Percentiles rank a stretch among this genome's conserved stretches.
Evolutionary conservation across 2,113 vertebrate species (phyloP).

Genomic region (Platysteira castanea): DNA sequence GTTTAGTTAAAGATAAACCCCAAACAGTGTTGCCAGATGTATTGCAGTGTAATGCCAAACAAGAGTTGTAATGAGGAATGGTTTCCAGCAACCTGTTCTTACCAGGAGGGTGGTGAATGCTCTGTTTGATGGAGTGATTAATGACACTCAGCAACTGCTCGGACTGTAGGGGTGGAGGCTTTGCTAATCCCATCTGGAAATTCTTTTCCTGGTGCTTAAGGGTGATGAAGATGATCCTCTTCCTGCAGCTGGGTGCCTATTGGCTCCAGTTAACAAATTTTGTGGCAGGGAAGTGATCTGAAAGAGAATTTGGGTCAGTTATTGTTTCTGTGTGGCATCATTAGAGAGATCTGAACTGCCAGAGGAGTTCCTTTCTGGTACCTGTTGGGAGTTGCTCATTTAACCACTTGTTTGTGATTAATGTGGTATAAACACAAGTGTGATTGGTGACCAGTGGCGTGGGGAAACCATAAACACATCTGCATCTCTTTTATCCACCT

Average conservation of each 20-base stretch:
- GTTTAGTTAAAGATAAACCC: background rate
- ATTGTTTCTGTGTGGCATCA: background rate
- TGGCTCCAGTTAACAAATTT: background rate
- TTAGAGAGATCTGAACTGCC: background rate
- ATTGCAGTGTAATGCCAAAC: background rate
- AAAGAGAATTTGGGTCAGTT: background rate
- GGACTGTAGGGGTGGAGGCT: background rate
- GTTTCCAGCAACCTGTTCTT: background rate
- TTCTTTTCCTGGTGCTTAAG: background rate
- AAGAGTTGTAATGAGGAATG: background rate
- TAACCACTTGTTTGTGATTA: background rate
- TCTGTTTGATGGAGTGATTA: background rate
- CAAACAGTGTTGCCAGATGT: background rate
- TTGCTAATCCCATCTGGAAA: background rate
- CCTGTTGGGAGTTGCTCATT: background rate
- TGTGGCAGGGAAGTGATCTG: background rate
- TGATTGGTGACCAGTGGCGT: background rate
- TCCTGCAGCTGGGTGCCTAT: background rate
- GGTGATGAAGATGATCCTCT: background rate
- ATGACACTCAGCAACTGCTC: background rate
- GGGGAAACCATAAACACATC: background rate
- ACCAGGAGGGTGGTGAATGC: background rate
- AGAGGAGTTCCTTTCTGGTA: background rate
- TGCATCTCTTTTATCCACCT: background rate
- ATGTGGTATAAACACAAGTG: background rate